phyloP scores from a whole-genome alignment of 2,888 invertebrate species.

The Nebria salina region DNA sequence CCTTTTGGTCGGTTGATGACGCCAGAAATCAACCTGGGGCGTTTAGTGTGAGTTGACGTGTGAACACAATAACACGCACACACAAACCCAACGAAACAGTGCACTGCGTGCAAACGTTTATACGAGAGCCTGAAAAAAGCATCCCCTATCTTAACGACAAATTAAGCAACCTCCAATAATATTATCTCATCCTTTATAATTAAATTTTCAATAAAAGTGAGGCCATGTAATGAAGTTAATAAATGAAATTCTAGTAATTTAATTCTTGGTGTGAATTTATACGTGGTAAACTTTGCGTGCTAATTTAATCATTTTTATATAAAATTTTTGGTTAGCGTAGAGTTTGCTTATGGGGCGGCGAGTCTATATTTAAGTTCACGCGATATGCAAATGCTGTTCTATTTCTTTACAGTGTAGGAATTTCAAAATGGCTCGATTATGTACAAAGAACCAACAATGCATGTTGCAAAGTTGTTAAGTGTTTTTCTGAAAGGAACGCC shows the following conservation, averaged over 20 bases:
- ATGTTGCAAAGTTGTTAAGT: background rate
- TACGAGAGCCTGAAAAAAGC: background rate
- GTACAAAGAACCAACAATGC: conserved; percentile 1
- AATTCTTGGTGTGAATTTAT: background rate
- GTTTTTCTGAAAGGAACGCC: conserved; percentile 1
- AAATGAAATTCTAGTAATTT: background rate
- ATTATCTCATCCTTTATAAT: background rate
- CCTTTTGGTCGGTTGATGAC: background rate
- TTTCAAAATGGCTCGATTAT: background rate
- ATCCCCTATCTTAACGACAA: background rate
- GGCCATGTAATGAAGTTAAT: background rate
- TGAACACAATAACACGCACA: conserved; percentile 15
- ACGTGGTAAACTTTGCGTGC: conserved; percentile 24
- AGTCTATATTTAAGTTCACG: conserved; percentile 42
- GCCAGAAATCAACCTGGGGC: conserved; percentile 5
- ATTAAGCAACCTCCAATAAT: background rate
- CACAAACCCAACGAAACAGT: background rate
- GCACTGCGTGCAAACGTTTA: background rate
- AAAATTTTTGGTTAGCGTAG: conserved; percentile 41
- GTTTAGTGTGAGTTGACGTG: conserved; percentile 7
- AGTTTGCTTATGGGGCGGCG: conserved; percentile 26
- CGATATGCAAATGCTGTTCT: conserved; percentile 44
- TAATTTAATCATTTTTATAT: conserved; percentile 45
- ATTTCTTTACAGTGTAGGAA: conserved; percentile 19
- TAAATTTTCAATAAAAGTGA: background rate